A percentile compares a stretch with the other conserved stretches of the same genome.
Evolutionary conservation across 2,113 vertebrate genomes (phyloP).

Genomic region (Cavia aperea): DNA sequence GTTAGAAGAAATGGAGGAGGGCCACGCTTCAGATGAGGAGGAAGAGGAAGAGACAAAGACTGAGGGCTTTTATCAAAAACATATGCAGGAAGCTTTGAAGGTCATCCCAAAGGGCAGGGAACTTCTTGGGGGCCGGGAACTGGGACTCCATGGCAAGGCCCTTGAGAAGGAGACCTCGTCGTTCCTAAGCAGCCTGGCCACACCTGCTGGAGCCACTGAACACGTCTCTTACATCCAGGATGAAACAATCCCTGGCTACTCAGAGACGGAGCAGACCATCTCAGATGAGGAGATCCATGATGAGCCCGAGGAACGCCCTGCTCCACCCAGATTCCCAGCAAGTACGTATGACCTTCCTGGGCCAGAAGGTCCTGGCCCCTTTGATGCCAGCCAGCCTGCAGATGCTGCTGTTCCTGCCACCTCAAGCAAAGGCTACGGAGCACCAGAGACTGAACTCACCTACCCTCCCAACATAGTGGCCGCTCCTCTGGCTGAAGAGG

Average conservation of each 20-base stretch:
- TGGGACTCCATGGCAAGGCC: constrained; percentile 63
- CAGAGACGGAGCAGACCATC: constrained; percentile 97
- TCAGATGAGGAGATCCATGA: constrained; percentile 97
- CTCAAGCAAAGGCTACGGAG: constrained; percentile 79
- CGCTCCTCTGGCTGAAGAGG: constrained; percentile 95
- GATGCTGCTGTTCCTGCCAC: constrained; percentile 74
- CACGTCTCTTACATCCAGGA: constrained; percentile 95
- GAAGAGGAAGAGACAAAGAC: constrained; percentile 70
- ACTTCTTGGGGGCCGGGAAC: constrained; percentile 26
- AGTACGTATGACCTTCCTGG: constrained; percentile 85
- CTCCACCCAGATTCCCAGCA: constrained; percentile 85
- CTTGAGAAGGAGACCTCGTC: constrained; percentile 81
- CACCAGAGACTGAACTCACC: constrained; percentile 82
- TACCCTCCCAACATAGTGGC: constrained; percentile 89
- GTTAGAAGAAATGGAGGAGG: constrained; percentile 88
- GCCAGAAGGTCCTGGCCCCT: constrained; percentile 83
- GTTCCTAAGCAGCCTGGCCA: constrained; percentile 77
- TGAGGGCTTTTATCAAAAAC: constrained; percentile 66
- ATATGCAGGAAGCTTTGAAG: constrained; percentile 59
- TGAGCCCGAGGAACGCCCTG: constrained; percentile 89
- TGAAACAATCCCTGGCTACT: constrained; percentile 96
- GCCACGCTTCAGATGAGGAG: constrained; percentile 69
- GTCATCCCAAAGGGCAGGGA: constrained; percentile 48
- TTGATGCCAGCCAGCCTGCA: constrained; percentile 84
- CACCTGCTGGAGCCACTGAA: constrained; percentile 80